Base-by-base conservation (phyloP, 2,888 invertebrate species). In the Prosapia bicincta region DNA sequence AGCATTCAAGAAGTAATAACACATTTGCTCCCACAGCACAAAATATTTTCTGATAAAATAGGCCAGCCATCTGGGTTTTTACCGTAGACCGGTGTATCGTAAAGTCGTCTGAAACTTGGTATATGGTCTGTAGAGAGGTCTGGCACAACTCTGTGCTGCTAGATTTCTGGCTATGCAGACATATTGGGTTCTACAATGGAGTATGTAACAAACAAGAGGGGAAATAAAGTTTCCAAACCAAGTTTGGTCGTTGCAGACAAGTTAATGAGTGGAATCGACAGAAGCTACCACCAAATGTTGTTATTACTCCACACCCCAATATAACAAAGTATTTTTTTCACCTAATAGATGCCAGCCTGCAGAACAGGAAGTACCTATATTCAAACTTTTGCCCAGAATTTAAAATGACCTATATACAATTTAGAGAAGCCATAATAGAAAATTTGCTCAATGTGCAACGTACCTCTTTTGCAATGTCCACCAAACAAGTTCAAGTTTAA, bases 211-310 rank as follows among this genome's bases (percentile, higher is more conserved):
- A 71, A 71, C 24, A 71, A 43, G 43, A 71, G 71, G 26, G 32
- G 38, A 3, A 26, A 20, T 20, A 38, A 13, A 15, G 25, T 20
- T 28, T 38, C 32, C 3, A 70, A 71, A 25, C 71, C 71, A 6
- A 43, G 71, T 23, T 54, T 71, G 71, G 54, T 28, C 23, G 43
- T 71, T 71, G 43, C 71, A 3, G 38, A 70, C 23, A 70, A 70
- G 26, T 30, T 23, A n/a, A 71, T 71, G 71, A 71, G 71, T 71
- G 71, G 71, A 10, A 71, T 71, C n/a, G 71, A 71, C 20, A 43
- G 24, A 26, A 71, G 71, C 38, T 30, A 70, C 70, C 38, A 70
- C 32, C n/a, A 70, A 54, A 65, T 28, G 43, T 25, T 23, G n/a
- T 38, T 43, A 24, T 54, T 54, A 69, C 26, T 32, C 30, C 54